Evolutionary conservation across 2,888 invertebrate species (phyloP), one percentile per base, ranked within the genome.

Genomic region (Doris montereyensis): DNA sequence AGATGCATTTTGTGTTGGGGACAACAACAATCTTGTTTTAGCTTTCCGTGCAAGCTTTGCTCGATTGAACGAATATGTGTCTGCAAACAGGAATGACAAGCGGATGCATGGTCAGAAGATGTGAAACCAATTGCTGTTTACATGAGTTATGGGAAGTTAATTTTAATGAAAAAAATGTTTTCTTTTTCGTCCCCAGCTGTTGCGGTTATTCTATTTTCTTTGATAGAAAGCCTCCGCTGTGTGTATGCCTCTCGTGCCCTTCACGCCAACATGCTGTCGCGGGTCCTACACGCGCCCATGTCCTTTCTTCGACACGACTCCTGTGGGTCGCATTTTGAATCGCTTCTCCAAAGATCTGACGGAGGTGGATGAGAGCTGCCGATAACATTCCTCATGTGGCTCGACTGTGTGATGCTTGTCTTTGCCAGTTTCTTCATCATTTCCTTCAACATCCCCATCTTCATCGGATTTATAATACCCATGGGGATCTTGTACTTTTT

Each of bases 231-330:
- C 2, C 77, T 90, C 2, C 90, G 91, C 17, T 88, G 90, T 84
- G 86, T 92, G 0, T 35, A 84, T 28, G 92, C 91, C 1, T 87
- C 89, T 89, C 76, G 79, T 13, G 17, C 52, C 17, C 76, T 83
- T 1, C 83, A 83, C 35, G n/a, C 32, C 10, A 77, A 77, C 30
- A 85, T 92, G 83, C 85, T 92, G 24, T 26, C 73, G 3, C 87
- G 87, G 58, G 85, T 91, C 30, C 83, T 92, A 58, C 88, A 86
- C 41, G 87, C 88, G 0, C 91, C 92, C 2, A 91, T 91, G 91
- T 83, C 88, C 3, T n/a, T 92, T 92, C 86, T 92, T 91, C 77
- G 92, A 92, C 83, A 90, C 90, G 1, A 92, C 92, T 1, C 92
- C 92, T 8, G 83, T 91, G 13, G 92, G 92, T 2, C 85, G 92